Evolutionary conservation across 2,888 invertebrate genomes (phyloP), one percentile per base, ranked within the genome.

Genomic region (Tupiocoris notatus): DNA sequence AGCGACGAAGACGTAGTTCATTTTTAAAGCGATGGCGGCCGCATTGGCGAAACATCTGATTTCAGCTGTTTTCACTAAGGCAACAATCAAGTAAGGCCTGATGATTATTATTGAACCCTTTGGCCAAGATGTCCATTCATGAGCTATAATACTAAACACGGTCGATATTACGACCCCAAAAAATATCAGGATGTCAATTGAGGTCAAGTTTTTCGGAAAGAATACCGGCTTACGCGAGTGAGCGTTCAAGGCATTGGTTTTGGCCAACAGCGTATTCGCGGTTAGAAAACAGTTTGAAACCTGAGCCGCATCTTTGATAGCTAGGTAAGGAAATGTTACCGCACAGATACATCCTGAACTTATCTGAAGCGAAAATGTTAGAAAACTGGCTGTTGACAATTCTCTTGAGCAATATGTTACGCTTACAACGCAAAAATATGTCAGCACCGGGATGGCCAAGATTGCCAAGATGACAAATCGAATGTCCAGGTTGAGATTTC

Each of bases 41-140:
- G 25, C 21, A 12, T 24, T 17, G 2, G 23, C 24, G 9, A 70
- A 70, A 59, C 22, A 23, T 24, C 61, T 57, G 23, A 70, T 59
- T 61, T 70, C 70, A 23, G 23, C 9, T 7, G 24, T 17, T 59
- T 70, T 70, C 16, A 22, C n/a, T 6, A 24, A 9, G 18, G n/a
- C 18, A 18, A 18, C 70, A 18, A 25, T 23, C 24, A 57, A 59
- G 25, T 61, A 70, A 24, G 24, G 59, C 59, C 20, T 25, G 7
- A 23, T 12, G 7, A 25, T 58, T n/a, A 56, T 21, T 1, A 22
- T 18, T 12, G 56, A 54, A 12, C 56, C 39, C 2, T 54, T 22
- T 22, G 67, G 67, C 67, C 67, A 67, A 56, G 54, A 6, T 18
- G 39, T 17, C 67, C 67, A 67, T 2, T 67, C 67, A 22, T 67